phyloP scores from a whole-genome alignment of 2,888 invertebrate species.

The Geotrupes spiniger region DNA sequence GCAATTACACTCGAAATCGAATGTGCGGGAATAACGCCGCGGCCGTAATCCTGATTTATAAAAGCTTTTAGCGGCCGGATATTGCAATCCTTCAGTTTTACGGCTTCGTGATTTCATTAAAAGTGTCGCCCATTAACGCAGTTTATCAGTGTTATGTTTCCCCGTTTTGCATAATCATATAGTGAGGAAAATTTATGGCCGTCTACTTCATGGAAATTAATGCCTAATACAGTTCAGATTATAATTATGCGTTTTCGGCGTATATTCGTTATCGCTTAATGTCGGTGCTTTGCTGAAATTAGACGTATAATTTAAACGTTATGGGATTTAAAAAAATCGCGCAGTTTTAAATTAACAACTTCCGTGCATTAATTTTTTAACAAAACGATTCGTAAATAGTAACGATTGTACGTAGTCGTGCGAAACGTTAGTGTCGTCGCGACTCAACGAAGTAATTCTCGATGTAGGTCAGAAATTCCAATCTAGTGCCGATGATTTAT shows the following conservation, averaged over 20 bases:
- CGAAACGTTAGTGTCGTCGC: no score
- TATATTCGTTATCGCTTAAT: conserved; percentile 12
- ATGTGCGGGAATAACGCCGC: background rate
- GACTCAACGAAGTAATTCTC: no score
- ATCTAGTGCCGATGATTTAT: no score
- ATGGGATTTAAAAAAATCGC: no score
- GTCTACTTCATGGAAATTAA: conserved; percentile 28
- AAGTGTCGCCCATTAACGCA: conserved; percentile 26
- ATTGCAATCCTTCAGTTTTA: conserved; percentile 18
- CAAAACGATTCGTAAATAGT: no score
- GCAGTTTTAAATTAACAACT: no score
- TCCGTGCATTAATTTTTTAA: no score
- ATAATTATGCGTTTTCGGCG: conserved; percentile 15
- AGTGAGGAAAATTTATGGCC: conserved; percentile 25
- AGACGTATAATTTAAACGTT: no score
- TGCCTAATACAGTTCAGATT: conserved; percentile 22
- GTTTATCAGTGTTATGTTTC: conserved; percentile 23
- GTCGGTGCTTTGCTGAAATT: no score
- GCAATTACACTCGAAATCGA: background rate
- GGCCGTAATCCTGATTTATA: background rate
- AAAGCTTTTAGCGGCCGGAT: conserved; percentile 16
- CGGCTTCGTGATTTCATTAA: conserved; percentile 29
- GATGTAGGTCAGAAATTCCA: no score
- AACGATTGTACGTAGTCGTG: no score
- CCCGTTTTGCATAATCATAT: conserved; percentile 30